A percentile compares a stretch with the other conserved stretches of the same genome.
Conservation (phyloP, 2,797 vertebrate genomes). For the Coregonus sp. region DNA sequence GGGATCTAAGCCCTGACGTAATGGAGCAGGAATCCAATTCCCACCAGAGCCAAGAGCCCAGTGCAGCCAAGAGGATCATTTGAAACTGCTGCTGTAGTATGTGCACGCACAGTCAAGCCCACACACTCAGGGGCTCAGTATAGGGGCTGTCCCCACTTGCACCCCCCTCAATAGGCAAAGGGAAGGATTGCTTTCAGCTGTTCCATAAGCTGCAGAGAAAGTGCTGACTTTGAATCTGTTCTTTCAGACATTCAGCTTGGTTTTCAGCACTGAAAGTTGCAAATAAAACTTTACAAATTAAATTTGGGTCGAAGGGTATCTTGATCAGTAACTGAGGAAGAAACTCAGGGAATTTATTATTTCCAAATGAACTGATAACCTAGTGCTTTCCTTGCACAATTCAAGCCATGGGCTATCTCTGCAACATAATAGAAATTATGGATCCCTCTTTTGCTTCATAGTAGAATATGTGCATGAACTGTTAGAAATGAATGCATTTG, state of each 20-base stretch:
- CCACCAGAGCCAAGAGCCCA: constrained; percentile 59
- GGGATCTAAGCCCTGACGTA: constrained; percentile 64
- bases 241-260: constrained; percentile 42
- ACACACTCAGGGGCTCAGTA: constrained; percentile 58
- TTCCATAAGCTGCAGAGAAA: constrained; percentile 52
- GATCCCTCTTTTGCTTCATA: no score
- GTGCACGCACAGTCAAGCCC: constrained; percentile 31
- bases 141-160: constrained; percentile 36
- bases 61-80: constrained; percentile 55
- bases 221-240: constrained; percentile 48
- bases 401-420: neutral
- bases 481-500: neutral
- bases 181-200: constrained; percentile 71
- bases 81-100: neutral
- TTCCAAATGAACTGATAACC: no score
- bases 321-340: constrained; percentile 42
- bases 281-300: constrained; percentile 44
- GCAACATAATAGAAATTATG: no score
- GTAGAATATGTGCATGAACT: constrained; percentile 9
- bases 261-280: constrained; percentile 35
- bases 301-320: constrained; percentile 32
- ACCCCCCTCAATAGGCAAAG: constrained; percentile 42
- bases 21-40: constrained; percentile 74
- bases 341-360: neutral
- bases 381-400: no score